phyloP scores from a whole-genome alignment of 2,797 vertebrate genomes.

The Oreochromis mossambicus region DNA sequence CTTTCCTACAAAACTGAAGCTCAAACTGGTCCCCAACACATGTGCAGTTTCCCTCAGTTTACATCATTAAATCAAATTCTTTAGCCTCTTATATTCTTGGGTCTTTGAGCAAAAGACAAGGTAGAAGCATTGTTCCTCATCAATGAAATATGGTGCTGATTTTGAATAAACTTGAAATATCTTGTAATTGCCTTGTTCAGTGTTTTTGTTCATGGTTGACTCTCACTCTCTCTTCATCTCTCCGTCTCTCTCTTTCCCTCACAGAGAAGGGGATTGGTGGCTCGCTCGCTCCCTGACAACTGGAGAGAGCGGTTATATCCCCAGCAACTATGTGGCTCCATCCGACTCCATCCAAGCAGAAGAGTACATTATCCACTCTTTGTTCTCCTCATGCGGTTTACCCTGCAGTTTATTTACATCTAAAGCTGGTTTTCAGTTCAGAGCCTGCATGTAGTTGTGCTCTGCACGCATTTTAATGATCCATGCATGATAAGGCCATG shows the following conservation, averaged over 20 bases:
- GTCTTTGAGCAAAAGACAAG: not conserved
- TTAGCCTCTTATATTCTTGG: not conserved
- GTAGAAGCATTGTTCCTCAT: not conserved
- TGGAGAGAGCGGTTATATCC: constrained; percentile 95
- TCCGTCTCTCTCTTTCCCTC: constrained; percentile 74
- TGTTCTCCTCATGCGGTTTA: not conserved
- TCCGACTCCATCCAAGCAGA: constrained; percentile 99
- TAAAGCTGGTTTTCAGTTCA: not conserved
- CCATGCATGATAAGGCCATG: not conserved
- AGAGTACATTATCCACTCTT: constrained; percentile 79
- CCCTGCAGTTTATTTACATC: not conserved
- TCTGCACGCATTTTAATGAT: not conserved
- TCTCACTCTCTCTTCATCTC: constrained; percentile 44
- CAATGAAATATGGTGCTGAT: not conserved
- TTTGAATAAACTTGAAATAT: not conserved
- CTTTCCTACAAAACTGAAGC: not conserved
- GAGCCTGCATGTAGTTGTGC: not conserved
- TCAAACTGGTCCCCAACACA: not conserved
- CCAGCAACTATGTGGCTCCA: constrained; percentile 98
- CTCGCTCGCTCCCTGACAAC: constrained; percentile 93
- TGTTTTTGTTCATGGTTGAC: not conserved
- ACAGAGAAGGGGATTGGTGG: constrained; percentile 99
- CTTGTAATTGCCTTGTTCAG: not conserved
- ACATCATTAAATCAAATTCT: fast-evolving
- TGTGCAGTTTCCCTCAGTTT: not conserved